Evolutionary conservation across 2,113 vertebrate genomes (phyloP).

Genomic region (Onychostoma macrolepis): DNA sequence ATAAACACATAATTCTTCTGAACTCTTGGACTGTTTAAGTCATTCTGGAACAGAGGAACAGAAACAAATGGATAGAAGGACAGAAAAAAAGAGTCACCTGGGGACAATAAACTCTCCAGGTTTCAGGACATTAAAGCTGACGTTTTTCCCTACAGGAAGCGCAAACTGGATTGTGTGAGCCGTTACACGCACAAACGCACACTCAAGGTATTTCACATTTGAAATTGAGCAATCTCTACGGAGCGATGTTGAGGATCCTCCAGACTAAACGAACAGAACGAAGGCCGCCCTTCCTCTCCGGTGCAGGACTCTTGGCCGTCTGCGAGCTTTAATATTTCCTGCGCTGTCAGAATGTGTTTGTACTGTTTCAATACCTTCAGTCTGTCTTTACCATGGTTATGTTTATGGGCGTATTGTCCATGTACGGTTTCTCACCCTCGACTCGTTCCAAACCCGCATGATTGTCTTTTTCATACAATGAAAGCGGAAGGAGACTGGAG

Average conservation of each 20-base stretch:
- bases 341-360: slow-evolving; percentile 46
- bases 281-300: slow-evolving; percentile 12
- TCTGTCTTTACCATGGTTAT: background rate
- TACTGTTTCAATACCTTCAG: slow-evolving; percentile 2
- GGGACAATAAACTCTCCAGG: slow-evolving; percentile 52
- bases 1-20: background rate
- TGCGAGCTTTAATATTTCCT: slow-evolving; percentile 28
- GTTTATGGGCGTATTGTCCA: slow-evolving; percentile 1
- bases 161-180: background rate
- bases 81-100: slow-evolving; percentile 30
- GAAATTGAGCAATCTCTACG: background rate
- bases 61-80: slow-evolving; percentile 43
- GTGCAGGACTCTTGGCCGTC: background rate
- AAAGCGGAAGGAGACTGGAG: background rate
- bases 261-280: slow-evolving; percentile 4
- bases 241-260: slow-evolving; percentile 17
- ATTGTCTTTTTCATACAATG: background rate
- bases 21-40: slow-evolving; percentile 23
- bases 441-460: background rate
- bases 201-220: slow-evolving; percentile 21
- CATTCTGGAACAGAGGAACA: slow-evolving; percentile 30
- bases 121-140: slow-evolving; percentile 31
- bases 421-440: background rate
- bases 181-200: background rate
- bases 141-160: background rate